Conservation (phyloP, 37 sponge, comb jelly and placozoan species). For the Geodia barretti region DNA sequence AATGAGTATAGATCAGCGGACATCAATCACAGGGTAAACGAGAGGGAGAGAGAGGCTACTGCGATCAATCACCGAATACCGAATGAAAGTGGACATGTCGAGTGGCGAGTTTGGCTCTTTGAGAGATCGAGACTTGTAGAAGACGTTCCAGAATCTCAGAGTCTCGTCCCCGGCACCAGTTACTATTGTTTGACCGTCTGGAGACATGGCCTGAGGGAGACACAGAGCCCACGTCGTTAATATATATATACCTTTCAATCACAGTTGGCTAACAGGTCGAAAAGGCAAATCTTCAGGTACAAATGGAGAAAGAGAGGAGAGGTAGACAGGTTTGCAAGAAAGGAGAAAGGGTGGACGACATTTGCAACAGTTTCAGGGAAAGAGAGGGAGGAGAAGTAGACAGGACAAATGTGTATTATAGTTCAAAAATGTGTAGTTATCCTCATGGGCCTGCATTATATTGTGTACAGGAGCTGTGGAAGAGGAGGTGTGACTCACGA, state of each 20-base stretch:
- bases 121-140: conserved; percentile 79
- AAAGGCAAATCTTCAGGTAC: too few relatives aligned
- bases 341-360: too few relatives aligned
- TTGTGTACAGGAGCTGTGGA: neutral
- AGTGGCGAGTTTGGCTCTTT: conserved; percentile 74
- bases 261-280: too few relatives aligned
- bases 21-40: neutral
- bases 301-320: neutral
- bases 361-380: neutral
- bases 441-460: neutral
- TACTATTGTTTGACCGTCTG: conserved; percentile 93
- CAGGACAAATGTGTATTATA: too few relatives aligned
- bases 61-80: conserved; percentile 11
- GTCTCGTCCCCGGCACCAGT: conserved; percentile 97
- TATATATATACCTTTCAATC: too few relatives aligned
- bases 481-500: conserved; percentile 42
- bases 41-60: neutral
- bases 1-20: too few relatives aligned
- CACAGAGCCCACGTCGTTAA: too few relatives aligned
- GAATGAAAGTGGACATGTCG: conserved; percentile 55
- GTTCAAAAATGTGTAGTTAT: neutral
- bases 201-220: conserved; percentile 94
- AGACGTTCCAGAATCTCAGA: conserved; percentile 95
- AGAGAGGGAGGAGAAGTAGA: too few relatives aligned
- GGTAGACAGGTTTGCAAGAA: too few relatives aligned